phyloP scores from a whole-genome alignment of 2,113 vertebrate genomes.

The Istiophorus platypterus region DNA sequence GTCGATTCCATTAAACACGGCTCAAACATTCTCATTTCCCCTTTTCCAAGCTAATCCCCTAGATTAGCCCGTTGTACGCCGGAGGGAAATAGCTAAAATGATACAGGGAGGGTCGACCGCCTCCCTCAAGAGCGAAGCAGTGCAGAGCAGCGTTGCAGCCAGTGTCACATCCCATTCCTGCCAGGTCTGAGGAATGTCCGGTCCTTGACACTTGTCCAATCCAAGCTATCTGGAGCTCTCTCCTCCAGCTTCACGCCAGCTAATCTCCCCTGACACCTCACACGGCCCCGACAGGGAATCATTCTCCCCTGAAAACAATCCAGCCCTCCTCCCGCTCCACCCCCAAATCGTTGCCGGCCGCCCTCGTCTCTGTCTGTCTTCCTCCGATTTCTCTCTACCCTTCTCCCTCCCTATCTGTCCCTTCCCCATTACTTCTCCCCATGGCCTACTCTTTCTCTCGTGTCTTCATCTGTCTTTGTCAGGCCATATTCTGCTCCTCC shows the following conservation, averaged over 20 bases:
- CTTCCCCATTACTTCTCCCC: conserved; percentile 68
- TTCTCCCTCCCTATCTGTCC: conserved; percentile 58
- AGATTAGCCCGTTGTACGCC: conserved; percentile 23
- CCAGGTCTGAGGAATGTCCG: conserved; percentile 76
- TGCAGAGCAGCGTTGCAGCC: conserved; percentile 45
- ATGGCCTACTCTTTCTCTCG: conserved; percentile 69
- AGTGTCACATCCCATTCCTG: conserved; percentile 80
- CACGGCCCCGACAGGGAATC: conserved; percentile 73
- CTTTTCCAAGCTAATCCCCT: too few relatives aligned
- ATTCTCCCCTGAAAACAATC: conserved; percentile 80
- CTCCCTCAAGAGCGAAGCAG: conserved; percentile 42
- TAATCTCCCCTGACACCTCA: conserved; percentile 81
- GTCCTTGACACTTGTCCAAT: conserved; percentile 80
- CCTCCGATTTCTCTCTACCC: conserved; percentile 67
- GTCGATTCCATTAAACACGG: not conserved
- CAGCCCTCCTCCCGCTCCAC: conserved; percentile 56
- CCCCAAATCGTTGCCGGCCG: conserved; percentile 56
- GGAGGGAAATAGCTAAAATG: conserved; percentile 47
- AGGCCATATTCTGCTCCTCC: conserved; percentile 65
- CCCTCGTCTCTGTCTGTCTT: conserved; percentile 66
- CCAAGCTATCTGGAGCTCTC: conserved; percentile 67
- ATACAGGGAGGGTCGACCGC: conserved; percentile 42
- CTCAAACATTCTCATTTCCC: not conserved
- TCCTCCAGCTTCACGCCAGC: conserved; percentile 67
- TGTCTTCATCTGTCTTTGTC: conserved; percentile 82